Conservation (phyloP, 2,888 invertebrate genomes). For the Mesochorus sp. region DNA sequence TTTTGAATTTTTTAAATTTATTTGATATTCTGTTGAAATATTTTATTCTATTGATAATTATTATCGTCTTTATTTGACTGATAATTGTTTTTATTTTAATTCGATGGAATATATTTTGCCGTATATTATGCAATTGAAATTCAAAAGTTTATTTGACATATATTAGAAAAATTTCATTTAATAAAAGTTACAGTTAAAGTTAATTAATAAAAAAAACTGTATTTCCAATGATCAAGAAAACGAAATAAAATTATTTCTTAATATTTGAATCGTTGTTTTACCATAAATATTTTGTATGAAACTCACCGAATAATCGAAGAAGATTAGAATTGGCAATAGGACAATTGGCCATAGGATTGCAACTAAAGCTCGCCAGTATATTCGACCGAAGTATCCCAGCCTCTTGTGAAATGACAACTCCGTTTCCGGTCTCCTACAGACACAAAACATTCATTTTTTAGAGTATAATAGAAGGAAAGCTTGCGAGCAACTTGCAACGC, state of each 20-base stretch:
- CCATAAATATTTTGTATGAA: no score
- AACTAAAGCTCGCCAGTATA: constrained; percentile 89
- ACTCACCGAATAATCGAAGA: constrained; percentile 76
- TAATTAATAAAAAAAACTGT: no score
- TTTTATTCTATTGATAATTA: neutral
- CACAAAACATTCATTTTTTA: constrained; percentile 33
- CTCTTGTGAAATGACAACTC: constrained; percentile 47
- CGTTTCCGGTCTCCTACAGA: constrained; percentile 29
- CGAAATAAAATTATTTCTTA: no score
- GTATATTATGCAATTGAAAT: no score
- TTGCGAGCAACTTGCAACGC: constrained; percentile 3
- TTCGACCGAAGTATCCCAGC: constrained; percentile 81
- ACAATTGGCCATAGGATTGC: constrained; percentile 86
- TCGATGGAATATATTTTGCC: neutral
- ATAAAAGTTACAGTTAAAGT: no score
- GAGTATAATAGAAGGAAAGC: neutral
- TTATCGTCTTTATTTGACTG: neutral
- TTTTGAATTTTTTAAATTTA: neutral
- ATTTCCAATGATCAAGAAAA: no score
- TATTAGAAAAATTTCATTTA: no score
- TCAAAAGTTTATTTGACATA: no score
- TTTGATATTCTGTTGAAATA: neutral
- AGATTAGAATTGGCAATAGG: constrained; percentile 86
- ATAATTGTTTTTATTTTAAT: neutral
- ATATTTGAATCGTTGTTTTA: no score